Percentiles rank a stretch among this genome's conserved stretches.
Conservation (phyloP, 2,113 vertebrate species). For the Antigone vipio region DNA sequence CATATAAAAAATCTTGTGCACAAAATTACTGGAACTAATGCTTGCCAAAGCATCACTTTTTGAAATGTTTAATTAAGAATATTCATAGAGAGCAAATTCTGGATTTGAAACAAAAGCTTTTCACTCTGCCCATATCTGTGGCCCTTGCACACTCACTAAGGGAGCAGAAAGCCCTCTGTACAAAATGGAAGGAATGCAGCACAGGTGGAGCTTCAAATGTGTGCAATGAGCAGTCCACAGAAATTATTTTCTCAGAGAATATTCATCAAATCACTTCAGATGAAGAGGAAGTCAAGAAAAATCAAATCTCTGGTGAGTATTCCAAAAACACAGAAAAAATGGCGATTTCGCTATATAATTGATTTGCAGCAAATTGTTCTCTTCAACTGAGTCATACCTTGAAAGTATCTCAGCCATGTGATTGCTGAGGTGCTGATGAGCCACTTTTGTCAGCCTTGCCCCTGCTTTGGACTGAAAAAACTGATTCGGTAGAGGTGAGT, state of each 20-base stretch:
- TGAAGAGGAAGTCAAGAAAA: background rate
- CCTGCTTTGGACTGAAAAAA: background rate
- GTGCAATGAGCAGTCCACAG: background rate
- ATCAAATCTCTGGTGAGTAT: background rate
- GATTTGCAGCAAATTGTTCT: background rate
- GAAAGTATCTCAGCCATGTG: background rate
- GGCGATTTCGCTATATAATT: background rate
- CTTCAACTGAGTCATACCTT: background rate
- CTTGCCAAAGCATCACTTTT: background rate
- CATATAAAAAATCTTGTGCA: background rate
- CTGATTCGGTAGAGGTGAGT: background rate
- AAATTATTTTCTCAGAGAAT: background rate
- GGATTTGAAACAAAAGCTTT: background rate
- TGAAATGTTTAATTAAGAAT: background rate
- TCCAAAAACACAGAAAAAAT: background rate
- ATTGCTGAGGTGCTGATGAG: background rate
- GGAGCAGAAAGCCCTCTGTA: background rate
- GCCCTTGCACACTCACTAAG: background rate
- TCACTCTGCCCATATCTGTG: background rate
- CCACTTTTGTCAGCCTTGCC: background rate
- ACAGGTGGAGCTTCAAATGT: rapidly evolving
- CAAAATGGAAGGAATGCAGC: background rate
- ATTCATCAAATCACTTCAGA: background rate
- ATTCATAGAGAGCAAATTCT: background rate
- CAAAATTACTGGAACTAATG: background rate